These are phyloP conservation scores for Sycophila sp. DNA, from an alignment of 1,140 invertebrate species.

Conservation along the genomic window DNA sequence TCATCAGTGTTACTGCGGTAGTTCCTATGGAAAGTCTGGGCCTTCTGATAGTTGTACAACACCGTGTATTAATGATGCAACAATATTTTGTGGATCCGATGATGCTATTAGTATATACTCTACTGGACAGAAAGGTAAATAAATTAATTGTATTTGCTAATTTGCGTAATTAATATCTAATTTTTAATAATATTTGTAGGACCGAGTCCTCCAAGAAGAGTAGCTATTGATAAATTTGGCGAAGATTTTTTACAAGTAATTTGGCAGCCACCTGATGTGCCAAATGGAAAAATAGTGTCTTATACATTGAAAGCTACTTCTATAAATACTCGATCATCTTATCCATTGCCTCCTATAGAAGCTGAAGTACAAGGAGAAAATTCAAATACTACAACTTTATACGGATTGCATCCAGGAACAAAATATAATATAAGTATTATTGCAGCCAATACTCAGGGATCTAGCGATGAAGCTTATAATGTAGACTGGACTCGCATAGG, in stretches of 20 bases:
- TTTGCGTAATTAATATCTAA: not conserved
- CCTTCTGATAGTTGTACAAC: conserved; percentile 58
- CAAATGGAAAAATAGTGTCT: conserved; percentile 71
- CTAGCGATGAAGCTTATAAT: conserved; percentile 68
- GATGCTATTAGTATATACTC: conserved; percentile 63
- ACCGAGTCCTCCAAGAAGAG: conserved; percentile 54
- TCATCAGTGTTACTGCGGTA: conserved; percentile 63
- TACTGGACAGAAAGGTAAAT: conserved; percentile 65
- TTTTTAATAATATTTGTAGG: conserved; percentile 39
- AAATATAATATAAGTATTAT: conserved; percentile 76
- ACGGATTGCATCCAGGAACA: conserved; percentile 77
- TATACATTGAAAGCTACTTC: conserved; percentile 66
- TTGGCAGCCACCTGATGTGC: conserved; percentile 70
- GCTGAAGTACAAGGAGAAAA: conserved; percentile 61
- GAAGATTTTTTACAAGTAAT: conserved; percentile 48
- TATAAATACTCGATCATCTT: conserved; percentile 49
- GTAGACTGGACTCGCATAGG: conserved; percentile 76
- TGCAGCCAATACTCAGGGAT: conserved; percentile 71
- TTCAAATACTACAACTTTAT: conserved; percentile 62
- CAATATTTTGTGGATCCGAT: conserved; percentile 59
- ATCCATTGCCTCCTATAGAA: conserved; percentile 52
- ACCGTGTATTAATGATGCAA: conserved; percentile 50
- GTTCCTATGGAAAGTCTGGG: conserved; percentile 56
- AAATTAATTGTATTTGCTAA: not conserved
- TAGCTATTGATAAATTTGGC: conserved; percentile 41